Evolutionary conservation across 1,140 invertebrate genomes (phyloP).

Genomic region (Euglossa dilemma): DNA sequence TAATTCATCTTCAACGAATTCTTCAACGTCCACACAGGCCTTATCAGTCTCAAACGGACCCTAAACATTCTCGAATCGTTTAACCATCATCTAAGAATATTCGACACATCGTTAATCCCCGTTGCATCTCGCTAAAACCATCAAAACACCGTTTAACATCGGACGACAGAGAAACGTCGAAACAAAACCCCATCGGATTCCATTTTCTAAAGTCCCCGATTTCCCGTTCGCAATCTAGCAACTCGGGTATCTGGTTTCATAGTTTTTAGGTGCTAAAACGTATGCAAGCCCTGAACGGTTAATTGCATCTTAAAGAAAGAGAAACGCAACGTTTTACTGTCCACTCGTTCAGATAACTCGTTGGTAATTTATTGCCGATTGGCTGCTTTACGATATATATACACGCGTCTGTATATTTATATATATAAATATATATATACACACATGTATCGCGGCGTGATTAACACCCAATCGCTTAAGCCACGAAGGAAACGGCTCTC

Average conservation of each 20-base stretch:
- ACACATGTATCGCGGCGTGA: constrained; percentile 36
- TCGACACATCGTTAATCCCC: neutral
- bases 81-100: neutral
- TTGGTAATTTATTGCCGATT: constrained; percentile 55
- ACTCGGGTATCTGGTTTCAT: constrained; percentile 44
- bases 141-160: neutral
- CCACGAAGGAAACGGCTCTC: constrained; percentile 24
- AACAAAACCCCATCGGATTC: neutral
- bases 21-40: neutral
- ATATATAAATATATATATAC: neutral
- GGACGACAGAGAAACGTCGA: neutral
- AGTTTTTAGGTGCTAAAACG: constrained; percentile 39
- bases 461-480: constrained; percentile 54
- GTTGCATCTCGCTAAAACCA: neutral
- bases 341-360: constrained; percentile 28
- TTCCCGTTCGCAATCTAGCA: constrained; percentile 20
- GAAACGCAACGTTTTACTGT: constrained; percentile 56
- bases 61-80: neutral
- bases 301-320: constrained; percentile 45
- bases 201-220: constrained; percentile 7
- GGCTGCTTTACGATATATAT: constrained; percentile 41
- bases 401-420: neutral
- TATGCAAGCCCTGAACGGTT: constrained; percentile 24
- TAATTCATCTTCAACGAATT: neutral
- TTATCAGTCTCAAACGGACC: neutral